Conservation (phyloP, 2,113 vertebrate genomes). For the Gymnarchus niloticus region DNA sequence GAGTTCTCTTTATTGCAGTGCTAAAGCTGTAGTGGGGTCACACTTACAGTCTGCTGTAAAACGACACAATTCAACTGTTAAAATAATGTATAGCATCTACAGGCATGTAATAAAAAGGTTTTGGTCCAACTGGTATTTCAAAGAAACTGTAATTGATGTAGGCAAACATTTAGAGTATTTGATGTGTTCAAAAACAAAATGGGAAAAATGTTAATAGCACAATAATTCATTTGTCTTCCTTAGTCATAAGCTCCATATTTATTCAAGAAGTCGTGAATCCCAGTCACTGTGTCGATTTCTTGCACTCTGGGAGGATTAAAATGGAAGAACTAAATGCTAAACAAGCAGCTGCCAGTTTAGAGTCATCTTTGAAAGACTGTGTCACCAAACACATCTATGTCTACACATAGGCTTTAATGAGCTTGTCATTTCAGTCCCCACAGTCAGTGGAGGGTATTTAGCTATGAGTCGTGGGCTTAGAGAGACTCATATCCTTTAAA, state of each 20-base stretch:
- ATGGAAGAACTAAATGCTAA: background rate
- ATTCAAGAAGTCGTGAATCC: background rate
- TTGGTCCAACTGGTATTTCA: background rate
- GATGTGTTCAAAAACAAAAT: background rate
- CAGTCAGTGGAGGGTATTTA: background rate
- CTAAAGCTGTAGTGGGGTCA: background rate
- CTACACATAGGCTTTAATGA: slow-evolving; percentile 4
- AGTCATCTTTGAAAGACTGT: background rate
- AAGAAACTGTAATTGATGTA: background rate
- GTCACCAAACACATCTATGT: background rate
- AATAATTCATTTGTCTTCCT: background rate
- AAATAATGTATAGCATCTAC: background rate
- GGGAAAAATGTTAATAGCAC: background rate
- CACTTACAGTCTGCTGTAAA: background rate
- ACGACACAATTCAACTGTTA: background rate
- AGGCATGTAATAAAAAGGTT: background rate
- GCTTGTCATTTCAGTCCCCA: background rate
- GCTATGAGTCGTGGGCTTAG: background rate
- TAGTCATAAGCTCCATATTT: background rate
- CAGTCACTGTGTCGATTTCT: background rate
- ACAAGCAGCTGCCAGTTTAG: slow-evolving; percentile 1
- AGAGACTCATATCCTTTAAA: background rate
- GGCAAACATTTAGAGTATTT: too few species aligned
- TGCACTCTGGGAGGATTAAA: background rate
- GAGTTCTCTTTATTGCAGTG: background rate